phyloP scores from a whole-genome alignment of 1,140 invertebrate genomes.

The Ceratosolen solmsi region DNA sequence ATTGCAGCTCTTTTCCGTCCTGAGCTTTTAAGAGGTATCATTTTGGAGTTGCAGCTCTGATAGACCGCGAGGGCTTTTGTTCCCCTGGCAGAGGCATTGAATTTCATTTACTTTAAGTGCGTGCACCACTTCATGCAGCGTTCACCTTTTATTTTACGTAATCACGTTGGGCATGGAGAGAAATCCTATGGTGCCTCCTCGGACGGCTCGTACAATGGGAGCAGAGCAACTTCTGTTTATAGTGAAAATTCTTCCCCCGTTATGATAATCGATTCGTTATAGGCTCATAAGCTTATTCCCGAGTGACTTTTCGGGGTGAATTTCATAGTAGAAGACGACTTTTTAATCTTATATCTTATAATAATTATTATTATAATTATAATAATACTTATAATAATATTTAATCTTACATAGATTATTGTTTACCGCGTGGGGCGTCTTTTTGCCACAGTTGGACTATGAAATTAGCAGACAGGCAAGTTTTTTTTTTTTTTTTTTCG shows the following conservation, averaged over 20 bases:
- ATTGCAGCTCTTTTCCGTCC: not conserved
- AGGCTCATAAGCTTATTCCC: not conserved
- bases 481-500: too few relatives aligned
- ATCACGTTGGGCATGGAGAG: constrained; percentile 8
- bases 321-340: not conserved
- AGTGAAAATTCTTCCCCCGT: constrained; percentile 27
- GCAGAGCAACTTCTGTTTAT: constrained; percentile 20
- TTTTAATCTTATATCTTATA: too few relatives aligned
- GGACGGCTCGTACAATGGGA: not conserved
- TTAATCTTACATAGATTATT: too few relatives aligned
- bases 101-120: constrained; percentile 31
- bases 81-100: not conserved
- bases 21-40: constrained; percentile 33
- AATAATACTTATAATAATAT: too few relatives aligned
- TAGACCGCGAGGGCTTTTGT: not conserved
- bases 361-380: too few relatives aligned
- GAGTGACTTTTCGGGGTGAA: not conserved
- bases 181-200: constrained; percentile 2
- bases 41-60: constrained; percentile 20
- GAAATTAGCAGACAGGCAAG: too few relatives aligned
- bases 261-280: not conserved
- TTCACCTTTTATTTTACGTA: constrained; percentile 42
- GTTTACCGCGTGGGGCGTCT: too few relatives aligned
- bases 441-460: too few relatives aligned
- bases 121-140: not conserved